Conservation (phyloP, 2,113 vertebrate species). For the Urocolius indicus region DNA sequence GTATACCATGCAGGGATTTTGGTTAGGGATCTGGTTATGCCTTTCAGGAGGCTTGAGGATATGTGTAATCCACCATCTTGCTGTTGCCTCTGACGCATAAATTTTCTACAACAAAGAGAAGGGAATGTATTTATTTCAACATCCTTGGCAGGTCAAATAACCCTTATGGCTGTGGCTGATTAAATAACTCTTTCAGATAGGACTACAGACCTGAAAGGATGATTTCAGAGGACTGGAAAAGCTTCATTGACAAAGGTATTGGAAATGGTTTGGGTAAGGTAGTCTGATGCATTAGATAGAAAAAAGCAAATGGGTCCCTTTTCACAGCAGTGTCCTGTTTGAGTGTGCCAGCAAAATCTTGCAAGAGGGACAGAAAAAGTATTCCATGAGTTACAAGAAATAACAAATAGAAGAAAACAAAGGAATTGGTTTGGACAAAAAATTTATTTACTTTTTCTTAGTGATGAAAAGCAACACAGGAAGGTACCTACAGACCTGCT, state of each 20-base stretch:
- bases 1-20: rapidly evolving
- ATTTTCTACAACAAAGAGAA: background rate
- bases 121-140: background rate
- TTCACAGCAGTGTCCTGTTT: background rate
- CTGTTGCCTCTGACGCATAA: background rate
- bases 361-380: background rate
- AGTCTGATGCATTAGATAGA: background rate
- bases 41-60: background rate
- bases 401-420: background rate
- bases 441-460: background rate
- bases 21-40: background rate
- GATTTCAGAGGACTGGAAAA: background rate
- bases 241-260: background rate
- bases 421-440: background rate
- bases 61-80: background rate
- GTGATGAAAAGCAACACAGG: background rate
- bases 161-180: background rate
- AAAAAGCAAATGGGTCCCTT: background rate
- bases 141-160: background rate
- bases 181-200: background rate
- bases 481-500: background rate
- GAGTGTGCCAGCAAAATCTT: background rate
- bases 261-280: background rate
- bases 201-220: too few species aligned
- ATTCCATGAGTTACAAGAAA: background rate